Percentiles rank a stretch among this genome's conserved stretches.
Conservation (phyloP, 1,140 invertebrate species). For the Panonychus citri region DNA sequence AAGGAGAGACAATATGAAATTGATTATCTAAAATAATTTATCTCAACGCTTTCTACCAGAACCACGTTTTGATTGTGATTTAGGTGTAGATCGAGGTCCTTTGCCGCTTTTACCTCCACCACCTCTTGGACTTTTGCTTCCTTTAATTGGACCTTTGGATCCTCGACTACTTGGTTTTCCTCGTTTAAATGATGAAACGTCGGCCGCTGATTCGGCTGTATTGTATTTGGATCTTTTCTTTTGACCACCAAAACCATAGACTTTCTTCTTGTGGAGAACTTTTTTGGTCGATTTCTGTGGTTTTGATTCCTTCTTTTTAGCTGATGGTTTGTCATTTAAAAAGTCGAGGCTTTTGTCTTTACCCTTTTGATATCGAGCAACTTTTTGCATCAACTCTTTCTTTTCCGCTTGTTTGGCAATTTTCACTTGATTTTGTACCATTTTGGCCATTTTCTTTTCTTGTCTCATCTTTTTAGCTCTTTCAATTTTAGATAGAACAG, state of each 20-base stretch:
- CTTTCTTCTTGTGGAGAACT: slow-evolving; percentile 39
- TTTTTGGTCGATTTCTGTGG: slow-evolving; percentile 17
- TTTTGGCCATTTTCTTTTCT: slow-evolving; percentile 76
- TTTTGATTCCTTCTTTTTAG: slow-evolving; percentile 22
- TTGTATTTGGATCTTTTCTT: slow-evolving; percentile 75
- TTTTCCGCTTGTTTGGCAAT: slow-evolving; percentile 38
- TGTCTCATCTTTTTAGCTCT: slow-evolving; percentile 65
- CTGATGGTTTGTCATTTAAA: slow-evolving; percentile 29
- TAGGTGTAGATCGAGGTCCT: no score
- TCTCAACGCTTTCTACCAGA: no score
- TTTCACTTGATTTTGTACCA: slow-evolving; percentile 52
- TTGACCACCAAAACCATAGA: slow-evolving; percentile 79
- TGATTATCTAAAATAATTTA: no score
- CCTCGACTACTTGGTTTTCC: background rate
- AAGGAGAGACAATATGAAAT: no score
- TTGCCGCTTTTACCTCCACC: background rate
- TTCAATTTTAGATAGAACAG: slow-evolving; percentile 55
- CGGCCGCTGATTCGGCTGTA: slow-evolving; percentile 40
- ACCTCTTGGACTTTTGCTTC: background rate
- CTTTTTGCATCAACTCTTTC: slow-evolving; percentile 19
- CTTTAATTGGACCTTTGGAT: background rate
- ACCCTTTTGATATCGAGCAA: slow-evolving; percentile 47
- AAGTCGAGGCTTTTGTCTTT: slow-evolving; percentile 54
- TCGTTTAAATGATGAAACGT: slow-evolving; percentile 11
- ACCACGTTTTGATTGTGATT: no score